A percentile compares a stretch with the other conserved stretches of the same genome.
Evolutionary conservation across 2,888 invertebrate genomes (phyloP).

Genomic region (Elegia similella): DNA sequence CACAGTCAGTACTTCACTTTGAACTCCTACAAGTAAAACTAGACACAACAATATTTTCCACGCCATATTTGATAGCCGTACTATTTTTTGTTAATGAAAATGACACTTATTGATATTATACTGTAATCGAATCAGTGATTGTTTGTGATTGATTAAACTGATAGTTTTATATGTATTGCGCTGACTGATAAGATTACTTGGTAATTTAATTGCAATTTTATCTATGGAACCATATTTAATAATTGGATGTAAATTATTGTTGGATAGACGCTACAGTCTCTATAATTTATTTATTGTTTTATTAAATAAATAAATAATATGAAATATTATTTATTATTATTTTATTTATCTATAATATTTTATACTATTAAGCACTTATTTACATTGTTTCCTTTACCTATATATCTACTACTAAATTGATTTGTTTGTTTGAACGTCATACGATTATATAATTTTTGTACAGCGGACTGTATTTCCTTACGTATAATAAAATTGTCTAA

Average conservation of each 20-base stretch:
- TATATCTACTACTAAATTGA: too few species aligned
- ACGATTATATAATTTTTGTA: too few species aligned
- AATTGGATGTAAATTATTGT: not conserved
- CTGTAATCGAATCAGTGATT: conserved; percentile 2
- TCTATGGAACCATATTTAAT: not conserved
- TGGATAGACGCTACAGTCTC: not conserved
- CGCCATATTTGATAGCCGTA: not conserved
- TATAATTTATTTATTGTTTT: too few species aligned
- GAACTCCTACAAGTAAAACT: not conserved
- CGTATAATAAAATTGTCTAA: too few species aligned
- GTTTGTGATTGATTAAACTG: not conserved
- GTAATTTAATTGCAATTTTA: conserved; percentile 6
- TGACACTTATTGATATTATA: too few species aligned
- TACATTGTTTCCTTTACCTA: too few species aligned
- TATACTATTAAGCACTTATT: too few species aligned
- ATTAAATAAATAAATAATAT: too few species aligned
- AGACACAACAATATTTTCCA: not conserved
- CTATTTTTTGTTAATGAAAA: not conserved
- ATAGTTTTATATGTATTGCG: conserved; percentile 3
- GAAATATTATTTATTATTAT: too few species aligned
- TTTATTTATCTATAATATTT: too few species aligned
- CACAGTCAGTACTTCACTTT: conserved; percentile 1
- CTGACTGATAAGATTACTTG: conserved; percentile 4
- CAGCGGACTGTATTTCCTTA: too few species aligned
- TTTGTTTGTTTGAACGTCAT: too few species aligned